These are phyloP conservation scores for Fundulus diaphanus DNA, from an alignment of 2,797 vertebrate species.

Conservation along the genomic window DNA sequence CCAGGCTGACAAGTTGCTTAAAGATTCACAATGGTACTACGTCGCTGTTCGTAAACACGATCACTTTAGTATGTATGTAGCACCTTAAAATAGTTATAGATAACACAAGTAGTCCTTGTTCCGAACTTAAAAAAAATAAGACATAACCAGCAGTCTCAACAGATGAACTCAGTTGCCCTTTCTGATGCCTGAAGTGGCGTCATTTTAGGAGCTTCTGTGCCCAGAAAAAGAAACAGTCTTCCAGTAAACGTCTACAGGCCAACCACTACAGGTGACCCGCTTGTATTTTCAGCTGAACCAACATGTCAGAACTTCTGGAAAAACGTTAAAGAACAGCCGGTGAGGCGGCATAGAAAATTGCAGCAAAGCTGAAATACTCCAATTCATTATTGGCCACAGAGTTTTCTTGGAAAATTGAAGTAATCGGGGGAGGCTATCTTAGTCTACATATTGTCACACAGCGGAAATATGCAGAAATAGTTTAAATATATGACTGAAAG, in stretches of 20 bases:
- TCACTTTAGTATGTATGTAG: no score
- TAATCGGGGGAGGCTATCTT: background rate
- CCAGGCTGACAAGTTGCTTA: no score
- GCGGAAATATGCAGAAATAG: slow-evolving; percentile 20
- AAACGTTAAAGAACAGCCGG: slow-evolving; percentile 34
- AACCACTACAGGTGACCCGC: slow-evolving; percentile 41
- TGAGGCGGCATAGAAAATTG: slow-evolving; percentile 12
- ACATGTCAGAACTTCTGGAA: slow-evolving; percentile 17
- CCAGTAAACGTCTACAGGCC: slow-evolving; percentile 28
- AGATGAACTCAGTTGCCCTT: slow-evolving; percentile 35
- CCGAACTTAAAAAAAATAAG: background rate
- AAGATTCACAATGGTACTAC: no score
- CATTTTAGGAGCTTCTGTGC: slow-evolving; percentile 6
- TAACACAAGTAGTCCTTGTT: background rate
- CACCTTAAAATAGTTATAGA: no score
- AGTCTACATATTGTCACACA: slow-evolving; percentile 11
- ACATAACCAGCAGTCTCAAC: slow-evolving; percentile 17
- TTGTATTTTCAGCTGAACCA: slow-evolving; percentile 20
- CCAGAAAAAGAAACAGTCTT: slow-evolving; percentile 33
- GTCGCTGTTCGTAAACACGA: no score
- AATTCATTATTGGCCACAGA: background rate
- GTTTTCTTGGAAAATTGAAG: background rate
- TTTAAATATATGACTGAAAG: slow-evolving; percentile 11
- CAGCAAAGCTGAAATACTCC: slow-evolving; percentile 29
- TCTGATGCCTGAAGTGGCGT: slow-evolving; percentile 17